Conservation (phyloP, 2,113 vertebrate genomes). For the Albula goreensis region DNA sequence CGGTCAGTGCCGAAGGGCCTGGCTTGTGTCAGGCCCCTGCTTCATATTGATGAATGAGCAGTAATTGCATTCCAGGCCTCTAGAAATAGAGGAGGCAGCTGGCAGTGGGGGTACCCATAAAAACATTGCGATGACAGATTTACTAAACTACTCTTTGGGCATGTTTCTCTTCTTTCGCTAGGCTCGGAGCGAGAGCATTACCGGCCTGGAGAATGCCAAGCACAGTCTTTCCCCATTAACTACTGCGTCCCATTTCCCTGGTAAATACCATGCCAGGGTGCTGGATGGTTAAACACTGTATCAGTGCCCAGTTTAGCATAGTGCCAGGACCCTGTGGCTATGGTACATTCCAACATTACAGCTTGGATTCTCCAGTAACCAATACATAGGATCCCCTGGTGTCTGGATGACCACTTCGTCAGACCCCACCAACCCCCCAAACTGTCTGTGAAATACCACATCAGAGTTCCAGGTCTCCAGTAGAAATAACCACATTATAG, state of each 20-base stretch:
- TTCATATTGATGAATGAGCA: slow-evolving; percentile 37
- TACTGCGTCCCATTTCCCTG: background rate
- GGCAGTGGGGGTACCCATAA: slow-evolving; percentile 28
- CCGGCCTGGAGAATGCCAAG: slow-evolving; percentile 4
- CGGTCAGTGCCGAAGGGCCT: slow-evolving; percentile 29
- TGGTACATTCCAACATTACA: too few relatives aligned
- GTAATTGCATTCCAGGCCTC: slow-evolving; percentile 29
- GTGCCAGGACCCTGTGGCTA: too few relatives aligned
- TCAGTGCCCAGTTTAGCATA: too few relatives aligned
- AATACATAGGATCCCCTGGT: too few relatives aligned
- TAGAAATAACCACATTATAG: too few relatives aligned
- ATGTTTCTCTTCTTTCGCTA: slow-evolving; percentile 19
- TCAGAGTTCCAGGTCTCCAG: background rate
- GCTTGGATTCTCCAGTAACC: too few relatives aligned
- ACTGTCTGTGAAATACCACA: background rate
- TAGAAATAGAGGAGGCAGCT: slow-evolving; percentile 21
- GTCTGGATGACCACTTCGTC: too few relatives aligned
- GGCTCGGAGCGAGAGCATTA: slow-evolving; percentile 4
- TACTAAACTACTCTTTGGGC: slow-evolving; percentile 26
- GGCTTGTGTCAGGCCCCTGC: slow-evolving; percentile 34
- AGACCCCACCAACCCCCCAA: too few relatives aligned
- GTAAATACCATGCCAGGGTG: too few relatives aligned
- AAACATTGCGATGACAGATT: slow-evolving; percentile 38
- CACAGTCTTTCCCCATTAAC: background rate
- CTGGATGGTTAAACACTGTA: too few relatives aligned